Base-by-base conservation (phyloP, 2,797 vertebrate genomes). In the Catharus ustulatus region DNA sequence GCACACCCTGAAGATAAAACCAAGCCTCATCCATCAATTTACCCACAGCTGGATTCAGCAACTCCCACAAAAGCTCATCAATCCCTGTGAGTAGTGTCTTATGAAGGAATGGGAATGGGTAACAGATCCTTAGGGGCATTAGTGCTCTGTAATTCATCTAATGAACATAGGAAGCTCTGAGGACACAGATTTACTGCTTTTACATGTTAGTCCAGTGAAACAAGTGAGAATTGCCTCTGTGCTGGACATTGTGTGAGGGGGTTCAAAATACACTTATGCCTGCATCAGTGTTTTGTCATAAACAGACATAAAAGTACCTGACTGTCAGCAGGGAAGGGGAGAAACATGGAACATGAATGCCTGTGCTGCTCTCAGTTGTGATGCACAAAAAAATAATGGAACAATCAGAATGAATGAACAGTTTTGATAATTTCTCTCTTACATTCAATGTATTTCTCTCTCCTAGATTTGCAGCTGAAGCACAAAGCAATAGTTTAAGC, bases 401-500 rank as follows among this genome's bases (percentile, higher is more conserved):
- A 14, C 38, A 29, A 20, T 80, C 24, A 26, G 64, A 66, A 69
- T 22, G 10, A 29, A 69, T 22, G 10, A 29, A 34, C 13, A 42
- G 12, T 68, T 83, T 34, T 45, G 6, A 13, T 86, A 0, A 0
- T 45, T 84, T 87, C 19, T 91, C 21, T 46, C 54, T 91, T 62
- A 38, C 12, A 72, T 76, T 67, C 49, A 27, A 0, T 87, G 45
- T 85, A 15, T 66, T 90, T 8, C 38, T 94, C 51, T 95, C 78
- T 87, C 94, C 86, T 96, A 98, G 98, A 94, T 97, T 97, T 95
- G n/a, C 75, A 87, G 24, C 93, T 49, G 96, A 95, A 91, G 61
- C 93, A 85, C 96, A 95, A n/a, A 97, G 45, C 90, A 96, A 42
- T 34, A 77, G 84, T 72, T 96, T 93, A 49, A 93, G 75, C 84